Evolutionary conservation across 2,888 invertebrate genomes (phyloP).

Genomic region (Amiota mariae): DNA sequence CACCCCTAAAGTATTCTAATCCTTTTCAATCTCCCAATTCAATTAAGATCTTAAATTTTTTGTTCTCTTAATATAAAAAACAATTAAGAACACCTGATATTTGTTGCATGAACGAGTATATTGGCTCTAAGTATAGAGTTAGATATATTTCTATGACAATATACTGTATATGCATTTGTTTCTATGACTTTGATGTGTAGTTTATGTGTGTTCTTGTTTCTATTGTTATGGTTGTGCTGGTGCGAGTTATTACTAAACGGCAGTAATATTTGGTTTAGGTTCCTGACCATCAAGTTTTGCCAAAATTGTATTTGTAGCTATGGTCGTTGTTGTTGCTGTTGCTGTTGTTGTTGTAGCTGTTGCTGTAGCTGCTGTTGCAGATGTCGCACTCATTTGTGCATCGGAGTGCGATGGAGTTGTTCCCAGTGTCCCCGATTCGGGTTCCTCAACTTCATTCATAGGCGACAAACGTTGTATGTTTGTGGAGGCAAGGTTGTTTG

Average conservation of each 20-base stretch:
- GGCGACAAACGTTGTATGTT: constrained; percentile 80
- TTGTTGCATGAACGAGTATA: neutral
- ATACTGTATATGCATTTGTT: neutral
- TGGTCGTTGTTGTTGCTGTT: constrained; percentile 42
- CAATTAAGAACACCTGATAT: too few relatives aligned
- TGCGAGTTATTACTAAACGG: constrained; percentile 51
- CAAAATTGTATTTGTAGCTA: constrained; percentile 37
- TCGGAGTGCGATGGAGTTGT: neutral
- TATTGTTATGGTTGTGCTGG: neutral
- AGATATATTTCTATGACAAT: neutral
- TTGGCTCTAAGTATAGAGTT: neutral
- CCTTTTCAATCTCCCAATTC: too few relatives aligned
- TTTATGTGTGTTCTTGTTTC: neutral
- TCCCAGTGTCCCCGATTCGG: constrained; percentile 35
- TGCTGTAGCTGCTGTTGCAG: constrained; percentile 39
- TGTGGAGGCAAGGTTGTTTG: constrained; percentile 47
- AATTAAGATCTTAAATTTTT: too few relatives aligned
- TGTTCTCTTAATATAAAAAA: too few relatives aligned
- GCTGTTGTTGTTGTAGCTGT: constrained; percentile 36
- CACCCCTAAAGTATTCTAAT: too few relatives aligned
- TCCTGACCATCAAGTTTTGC: constrained; percentile 53
- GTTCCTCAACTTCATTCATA: constrained; percentile 89
- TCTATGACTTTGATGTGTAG: neutral
- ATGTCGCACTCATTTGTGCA: neutral
- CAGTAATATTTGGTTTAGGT: constrained; percentile 56